Base-by-base conservation (phyloP, 2,888 invertebrate species). In the Ptilodon capucinus region DNA sequence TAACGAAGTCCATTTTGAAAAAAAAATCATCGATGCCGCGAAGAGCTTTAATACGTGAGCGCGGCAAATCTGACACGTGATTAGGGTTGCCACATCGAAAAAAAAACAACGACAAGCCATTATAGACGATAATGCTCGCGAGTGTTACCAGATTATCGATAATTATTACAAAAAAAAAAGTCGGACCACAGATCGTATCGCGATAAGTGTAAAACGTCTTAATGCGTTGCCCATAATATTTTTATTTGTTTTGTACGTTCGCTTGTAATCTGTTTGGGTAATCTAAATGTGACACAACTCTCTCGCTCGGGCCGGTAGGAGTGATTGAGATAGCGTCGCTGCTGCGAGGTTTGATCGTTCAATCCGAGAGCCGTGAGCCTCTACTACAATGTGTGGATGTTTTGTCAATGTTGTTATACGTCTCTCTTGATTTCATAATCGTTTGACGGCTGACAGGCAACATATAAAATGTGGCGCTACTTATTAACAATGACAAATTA, bases 91-190 rank as follows among this genome's bases (percentile, higher is more conserved):
- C 78, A 81, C 71, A 71, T 70, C 63, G 69, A 82, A 86, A 88
- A 64, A 88, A 87, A 84, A 80, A 78, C 79, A 57, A 76, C 11
- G 71, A 76, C 78, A 72, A 78, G 67, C 88, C 88, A 89, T 88
- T 89, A 90, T 86, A 77, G 75, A 67, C 75, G 64, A 64, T 65
- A 64, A 65, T 53, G 64, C 64, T 56, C 44, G 60, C 82, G 79
- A 85, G 84, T 88, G 87, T 90, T 89, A 83, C 89, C 87, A 87
- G 90, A 89, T 90, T 90, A 89, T 81, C 87, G 82, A 88, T 89
- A 89, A 91, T 90, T 88, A 88, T 87, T 82, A 84, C 80, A 81
- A 84, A 84, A 86, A 81, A 76, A 75, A 70, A 63, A 60, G 55
- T 59, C 60, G 51, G 45, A 43, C 53, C 48, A 30, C 54, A 60